A percentile compares a stretch with the other conserved stretches of the same genome.
Conservation (phyloP, 2,888 invertebrate genomes). For the Polydrusus cervinus region DNA sequence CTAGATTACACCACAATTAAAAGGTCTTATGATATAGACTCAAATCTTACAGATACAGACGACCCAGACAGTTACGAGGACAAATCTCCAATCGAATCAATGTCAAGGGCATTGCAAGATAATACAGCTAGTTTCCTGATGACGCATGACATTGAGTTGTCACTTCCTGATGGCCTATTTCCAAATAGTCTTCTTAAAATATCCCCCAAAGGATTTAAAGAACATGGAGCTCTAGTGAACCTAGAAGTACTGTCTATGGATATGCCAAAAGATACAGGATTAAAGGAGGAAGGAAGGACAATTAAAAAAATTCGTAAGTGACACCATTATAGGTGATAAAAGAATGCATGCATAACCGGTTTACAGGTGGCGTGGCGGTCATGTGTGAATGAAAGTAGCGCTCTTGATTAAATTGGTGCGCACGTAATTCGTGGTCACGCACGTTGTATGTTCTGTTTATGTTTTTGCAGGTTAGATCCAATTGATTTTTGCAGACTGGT, state of each 20-base stretch:
- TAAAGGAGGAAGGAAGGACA: constrained; percentile 72
- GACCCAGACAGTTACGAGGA: constrained; percentile 65
- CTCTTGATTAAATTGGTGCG: constrained; percentile 28
- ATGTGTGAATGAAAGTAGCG: constrained; percentile 31
- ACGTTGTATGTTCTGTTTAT: neutral
- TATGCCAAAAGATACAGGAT: constrained; percentile 65
- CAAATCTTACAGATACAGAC: constrained; percentile 58
- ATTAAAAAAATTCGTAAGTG: constrained; percentile 82
- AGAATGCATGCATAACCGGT: neutral
- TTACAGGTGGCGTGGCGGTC: constrained; percentile 17
- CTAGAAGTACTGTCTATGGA: constrained; percentile 79
- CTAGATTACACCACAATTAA: constrained; percentile 60
- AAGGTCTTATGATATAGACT: constrained; percentile 26
- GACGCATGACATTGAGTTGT: constrained; percentile 84
- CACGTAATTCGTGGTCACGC: constrained; percentile 18
- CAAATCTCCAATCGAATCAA: constrained; percentile 80
- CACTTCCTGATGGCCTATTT: constrained; percentile 82
- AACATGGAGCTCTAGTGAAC: constrained; percentile 83
- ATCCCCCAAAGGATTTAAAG: constrained; percentile 83
- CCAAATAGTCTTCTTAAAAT: constrained; percentile 83
- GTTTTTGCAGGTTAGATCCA: neutral
- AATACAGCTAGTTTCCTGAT: constrained; percentile 80
- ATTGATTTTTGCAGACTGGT: neutral
- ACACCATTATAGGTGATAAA: neutral
- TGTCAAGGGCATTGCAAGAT: constrained; percentile 81